Conservation (phyloP, 64 coral and sea anemone species). For the Pachyseris speciosa region DNA sequence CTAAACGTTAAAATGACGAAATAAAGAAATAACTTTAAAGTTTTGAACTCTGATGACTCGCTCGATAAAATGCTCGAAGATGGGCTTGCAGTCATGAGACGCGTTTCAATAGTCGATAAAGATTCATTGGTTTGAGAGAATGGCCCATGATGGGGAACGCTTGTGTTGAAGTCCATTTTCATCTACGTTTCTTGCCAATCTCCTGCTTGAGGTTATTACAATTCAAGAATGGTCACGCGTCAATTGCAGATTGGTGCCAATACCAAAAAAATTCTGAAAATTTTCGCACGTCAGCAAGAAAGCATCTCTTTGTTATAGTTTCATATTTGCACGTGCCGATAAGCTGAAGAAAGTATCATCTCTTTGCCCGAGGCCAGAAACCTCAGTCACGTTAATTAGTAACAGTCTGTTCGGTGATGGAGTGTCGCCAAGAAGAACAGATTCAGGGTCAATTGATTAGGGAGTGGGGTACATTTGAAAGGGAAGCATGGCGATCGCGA, state of each 20-base stretch:
- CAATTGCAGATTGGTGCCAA: not conserved
- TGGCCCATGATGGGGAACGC: not conserved
- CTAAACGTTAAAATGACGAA: slow-evolving; percentile 72
- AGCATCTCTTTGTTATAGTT: no score
- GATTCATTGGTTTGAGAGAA: not conserved
- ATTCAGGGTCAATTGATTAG: no score
- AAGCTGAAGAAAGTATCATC: no score
- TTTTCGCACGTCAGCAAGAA: no score
- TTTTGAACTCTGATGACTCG: slow-evolving; percentile 72
- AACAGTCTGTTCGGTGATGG: no score
- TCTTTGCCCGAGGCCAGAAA: no score
- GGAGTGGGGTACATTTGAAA: no score
- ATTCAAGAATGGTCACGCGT: not conserved
- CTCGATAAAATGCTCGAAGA: not conserved
- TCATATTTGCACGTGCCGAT: no score
- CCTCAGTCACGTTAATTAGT: no score
- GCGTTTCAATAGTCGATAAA: not conserved
- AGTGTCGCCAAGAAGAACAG: no score
- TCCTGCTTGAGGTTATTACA: not conserved
- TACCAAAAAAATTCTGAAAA: not conserved
- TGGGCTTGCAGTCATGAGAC: not conserved
- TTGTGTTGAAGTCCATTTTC: not conserved
- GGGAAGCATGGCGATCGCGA: no score
- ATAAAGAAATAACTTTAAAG: slow-evolving; percentile 78
- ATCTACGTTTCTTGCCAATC: not conserved